phyloP scores from a whole-genome alignment of 1,140 invertebrate species.

The Agrypnia vestita region DNA sequence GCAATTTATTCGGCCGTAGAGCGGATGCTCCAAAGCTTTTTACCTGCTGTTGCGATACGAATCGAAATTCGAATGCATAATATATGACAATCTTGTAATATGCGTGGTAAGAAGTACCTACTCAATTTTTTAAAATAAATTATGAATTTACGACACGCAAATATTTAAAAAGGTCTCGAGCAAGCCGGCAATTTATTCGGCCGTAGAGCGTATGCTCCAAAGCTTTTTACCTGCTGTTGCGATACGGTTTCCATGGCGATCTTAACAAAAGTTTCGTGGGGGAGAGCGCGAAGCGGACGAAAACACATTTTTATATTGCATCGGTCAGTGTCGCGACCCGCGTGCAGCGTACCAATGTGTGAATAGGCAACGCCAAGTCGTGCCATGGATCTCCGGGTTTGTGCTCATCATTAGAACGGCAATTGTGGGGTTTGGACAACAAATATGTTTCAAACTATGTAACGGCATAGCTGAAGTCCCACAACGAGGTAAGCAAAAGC shows the following conservation, averaged over 20 bases:
- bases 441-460: too few species aligned
- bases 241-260: constrained; percentile 29
- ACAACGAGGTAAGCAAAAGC: too few species aligned
- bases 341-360: not conserved
- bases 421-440: too few species aligned
- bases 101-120: too few species aligned
- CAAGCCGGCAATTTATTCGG: not conserved
- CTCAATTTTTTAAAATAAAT: too few species aligned
- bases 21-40: not conserved
- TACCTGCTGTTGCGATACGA: constrained; percentile 17
- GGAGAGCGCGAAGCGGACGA: constrained; percentile 1
- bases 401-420: too few species aligned
- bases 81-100: too few species aligned
- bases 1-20: not conserved
- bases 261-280: constrained; percentile 20
- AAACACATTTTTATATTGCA: not conserved
- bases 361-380: not conserved
- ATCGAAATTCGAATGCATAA: too few species aligned
- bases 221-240: constrained; percentile 2
- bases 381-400: too few species aligned
- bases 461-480: too few species aligned
- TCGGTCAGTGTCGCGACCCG: constrained; percentile 6
- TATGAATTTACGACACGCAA: too few species aligned
- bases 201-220: not conserved
- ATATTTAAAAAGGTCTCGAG: not conserved